Percentiles rank a stretch among this genome's conserved stretches.
Evolutionary conservation across 64 coral and sea anemone species (phyloP).

Genomic region (Astreopora myriophthalma): DNA sequence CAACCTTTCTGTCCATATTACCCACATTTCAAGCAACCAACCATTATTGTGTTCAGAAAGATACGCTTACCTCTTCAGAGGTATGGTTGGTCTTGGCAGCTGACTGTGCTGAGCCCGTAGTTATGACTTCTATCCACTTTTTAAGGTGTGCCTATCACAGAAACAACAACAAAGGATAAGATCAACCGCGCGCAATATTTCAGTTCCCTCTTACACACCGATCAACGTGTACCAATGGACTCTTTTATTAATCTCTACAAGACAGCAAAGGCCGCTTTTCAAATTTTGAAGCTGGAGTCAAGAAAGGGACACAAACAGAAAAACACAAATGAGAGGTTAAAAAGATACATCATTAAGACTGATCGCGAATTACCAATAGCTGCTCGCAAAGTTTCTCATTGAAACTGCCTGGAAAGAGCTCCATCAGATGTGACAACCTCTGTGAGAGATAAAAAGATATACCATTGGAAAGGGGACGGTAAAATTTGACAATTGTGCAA

Average conservation of each 20-base stretch:
- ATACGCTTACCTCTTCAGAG: conserved; percentile 93
- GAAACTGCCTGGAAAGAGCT: conserved; percentile 90
- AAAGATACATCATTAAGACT: too few relatives aligned
- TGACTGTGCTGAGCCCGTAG: conserved; percentile 64
- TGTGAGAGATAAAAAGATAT: conserved; percentile 9
- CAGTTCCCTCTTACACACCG: too few relatives aligned
- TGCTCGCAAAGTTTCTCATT: conserved; percentile 99
- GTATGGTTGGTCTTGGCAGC: conserved; percentile 71
- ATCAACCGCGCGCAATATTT: too few relatives aligned
- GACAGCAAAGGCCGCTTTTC: too few relatives aligned
- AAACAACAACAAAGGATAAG: background rate
- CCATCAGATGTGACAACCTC: conserved; percentile 96
- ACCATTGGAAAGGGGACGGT: background rate
- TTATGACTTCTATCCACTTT: conserved; percentile 89
- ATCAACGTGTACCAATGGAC: too few relatives aligned
- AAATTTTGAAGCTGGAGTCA: too few relatives aligned
- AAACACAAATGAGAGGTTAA: background rate
- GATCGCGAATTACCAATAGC: conserved; percentile 93
- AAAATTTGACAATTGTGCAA: background rate
- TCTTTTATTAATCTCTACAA: too few relatives aligned
- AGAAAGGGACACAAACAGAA: too few relatives aligned
- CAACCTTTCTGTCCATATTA: too few relatives aligned
- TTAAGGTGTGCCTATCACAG: conserved; percentile 77
- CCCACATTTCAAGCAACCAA: too few relatives aligned
- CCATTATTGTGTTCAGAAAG: too few relatives aligned